Evolutionary conservation across 2,113 vertebrate genomes (phyloP), one percentile per base, ranked within the genome.

Genomic region (Pseudorhombus dupliciocellatus): DNA sequence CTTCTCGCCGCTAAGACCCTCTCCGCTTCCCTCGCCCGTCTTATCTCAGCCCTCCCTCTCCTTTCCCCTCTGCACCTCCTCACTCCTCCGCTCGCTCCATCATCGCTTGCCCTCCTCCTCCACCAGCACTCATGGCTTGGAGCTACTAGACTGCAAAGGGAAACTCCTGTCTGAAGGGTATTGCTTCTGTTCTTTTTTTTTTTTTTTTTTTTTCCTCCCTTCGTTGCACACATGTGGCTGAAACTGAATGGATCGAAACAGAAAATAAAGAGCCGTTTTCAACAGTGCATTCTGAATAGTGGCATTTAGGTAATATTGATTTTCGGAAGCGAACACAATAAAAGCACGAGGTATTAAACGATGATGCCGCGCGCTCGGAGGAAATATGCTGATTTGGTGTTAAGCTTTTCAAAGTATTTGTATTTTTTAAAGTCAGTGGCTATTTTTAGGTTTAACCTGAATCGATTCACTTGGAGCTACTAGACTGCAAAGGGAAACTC

Each of bases 1-100:
- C 79, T 81, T 85, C 84, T 75, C 62, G 21, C 75, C 28, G 58
- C 81, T 75, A 58, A 9, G 46, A 66, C 76, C 66, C 60, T 77
- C 75, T 66, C 82, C 16, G 30, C 79, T 52, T 74, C 58, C 60
- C 80, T 71, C 84, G 72, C 59, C 72, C 30, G 62, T 70, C 68
- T 79, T 42, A 58, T 52, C 82, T 69, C 84, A 69, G 81, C n/a
- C 15, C 77, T 83, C 80, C 30, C 58, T 50, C 73, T 59, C 69
- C 75, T 62, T 55, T 52, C 46, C 31, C 73, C 28, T 73, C 70
- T 74, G 67, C 50, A 61, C 52, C 70, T 46, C 59, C 56, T 48
- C 31, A 37, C 73, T 31, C 72, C 70, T 74, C 70, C 50, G 57
- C 52, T 66, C 73, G 34, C 34, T 37, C 34, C 34, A 37, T 37